Percentiles rank a stretch among this genome's conserved stretches.
phyloP scores from a whole-genome alignment of 2,888 invertebrate genomes.

The Cheilosia urbana region DNA sequence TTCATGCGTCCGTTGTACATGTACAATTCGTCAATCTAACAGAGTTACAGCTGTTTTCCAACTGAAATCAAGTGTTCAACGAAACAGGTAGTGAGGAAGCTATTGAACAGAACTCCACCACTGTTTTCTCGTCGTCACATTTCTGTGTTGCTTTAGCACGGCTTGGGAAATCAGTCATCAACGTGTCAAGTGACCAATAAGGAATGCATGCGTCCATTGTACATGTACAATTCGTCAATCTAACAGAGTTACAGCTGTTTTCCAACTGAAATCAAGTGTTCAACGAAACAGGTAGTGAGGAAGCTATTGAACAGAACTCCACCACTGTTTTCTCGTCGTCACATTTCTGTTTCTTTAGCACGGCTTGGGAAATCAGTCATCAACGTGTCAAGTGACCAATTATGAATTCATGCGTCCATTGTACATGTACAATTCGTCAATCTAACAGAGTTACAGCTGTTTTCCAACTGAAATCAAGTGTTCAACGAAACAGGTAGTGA shows the following conservation, averaged over 20 bases:
- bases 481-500: slow-evolving; percentile 49
- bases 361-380: slow-evolving; percentile 61
- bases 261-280: neutral
- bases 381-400: slow-evolving; percentile 31
- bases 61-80: neutral
- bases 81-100: neutral
- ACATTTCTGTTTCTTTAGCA: slow-evolving; percentile 36
- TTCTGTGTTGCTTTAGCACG: slow-evolving; percentile 9
- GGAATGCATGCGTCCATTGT: neutral
- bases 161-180: slow-evolving; percentile 6
- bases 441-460: too few species aligned
- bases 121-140: too few species aligned
- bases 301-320: neutral
- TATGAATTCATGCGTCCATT: slow-evolving; percentile 41
- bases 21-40: too few species aligned
- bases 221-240: too few species aligned
- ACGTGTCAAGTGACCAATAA: neutral
- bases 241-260: neutral
- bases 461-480: neutral
- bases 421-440: neutral
- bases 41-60: too few species aligned
- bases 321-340: neutral
- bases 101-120: neutral
- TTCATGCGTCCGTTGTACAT: neutral
- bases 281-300: neutral